These are phyloP conservation scores for Prosapia bicincta DNA, from an alignment of 2,888 invertebrate species.

Conservation along the genomic window DNA sequence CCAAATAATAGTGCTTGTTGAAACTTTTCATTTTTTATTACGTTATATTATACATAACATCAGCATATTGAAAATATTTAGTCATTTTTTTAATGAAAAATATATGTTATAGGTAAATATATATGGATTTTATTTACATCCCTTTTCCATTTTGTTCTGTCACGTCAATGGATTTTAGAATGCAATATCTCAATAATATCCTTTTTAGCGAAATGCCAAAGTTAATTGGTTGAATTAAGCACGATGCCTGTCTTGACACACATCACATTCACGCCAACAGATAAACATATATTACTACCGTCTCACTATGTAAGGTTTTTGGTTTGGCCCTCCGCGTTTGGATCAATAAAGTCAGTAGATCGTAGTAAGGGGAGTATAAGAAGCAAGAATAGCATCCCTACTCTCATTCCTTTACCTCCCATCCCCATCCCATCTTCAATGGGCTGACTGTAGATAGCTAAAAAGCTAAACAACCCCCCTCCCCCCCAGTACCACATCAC, in stretches of 20 bases:
- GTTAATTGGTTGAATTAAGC: no score
- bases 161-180: no score
- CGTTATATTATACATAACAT: no score
- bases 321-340: background rate
- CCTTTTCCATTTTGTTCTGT: no score
- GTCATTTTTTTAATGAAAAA: no score
- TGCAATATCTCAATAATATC: no score
- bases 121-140: no score
- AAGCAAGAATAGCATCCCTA: background rate
- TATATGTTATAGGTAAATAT: no score
- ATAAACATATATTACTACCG: background rate
- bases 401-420: background rate
- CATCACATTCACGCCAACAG: background rate
- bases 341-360: slow-evolving; percentile 1
- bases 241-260: background rate
- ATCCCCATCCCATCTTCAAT: slow-evolving; percentile 15
- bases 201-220: no score
- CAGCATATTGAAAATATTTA: no score
- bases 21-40: no score
- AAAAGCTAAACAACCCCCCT: slow-evolving; percentile 31
- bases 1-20: no score
- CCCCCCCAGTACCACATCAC: slow-evolving; percentile 13
- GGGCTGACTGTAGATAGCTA: slow-evolving; percentile 30
- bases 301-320: background rate
- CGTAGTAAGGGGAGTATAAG: slow-evolving; percentile 2